Evolutionary conservation across 2,888 invertebrate species (phyloP).

Genomic region (Himalopsyche japonica): DNA sequence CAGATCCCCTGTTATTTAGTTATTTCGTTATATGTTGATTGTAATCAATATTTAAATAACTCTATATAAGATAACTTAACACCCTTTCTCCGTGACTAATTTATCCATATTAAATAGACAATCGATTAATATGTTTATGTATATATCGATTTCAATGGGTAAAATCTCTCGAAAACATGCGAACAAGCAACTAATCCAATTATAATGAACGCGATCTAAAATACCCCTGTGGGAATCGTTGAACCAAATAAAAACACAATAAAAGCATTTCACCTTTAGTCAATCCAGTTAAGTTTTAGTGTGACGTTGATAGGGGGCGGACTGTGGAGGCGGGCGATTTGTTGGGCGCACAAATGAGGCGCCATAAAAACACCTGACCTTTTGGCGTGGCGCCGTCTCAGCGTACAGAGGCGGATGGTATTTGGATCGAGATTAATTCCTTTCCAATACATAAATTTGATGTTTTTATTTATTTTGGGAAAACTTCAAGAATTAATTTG

Average conservation of each 20-base stretch:
- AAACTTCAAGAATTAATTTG: background rate
- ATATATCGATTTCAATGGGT: too few relatives aligned
- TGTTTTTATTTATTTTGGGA: background rate
- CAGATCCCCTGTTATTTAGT: too few relatives aligned
- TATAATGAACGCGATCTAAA: background rate
- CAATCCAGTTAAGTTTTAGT: constrained; percentile 1
- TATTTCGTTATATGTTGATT: too few relatives aligned
- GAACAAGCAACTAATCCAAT: background rate
- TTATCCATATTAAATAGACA: too few relatives aligned
- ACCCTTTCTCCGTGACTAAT: too few relatives aligned
- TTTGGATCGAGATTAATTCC: background rate
- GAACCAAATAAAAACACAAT: background rate
- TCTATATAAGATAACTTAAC: too few relatives aligned
- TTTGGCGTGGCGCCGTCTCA: background rate
- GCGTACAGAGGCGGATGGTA: background rate
- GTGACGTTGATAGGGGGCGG: constrained; percentile 1
- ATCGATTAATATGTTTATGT: too few relatives aligned
- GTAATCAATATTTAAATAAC: too few relatives aligned
- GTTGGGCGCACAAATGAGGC: background rate
- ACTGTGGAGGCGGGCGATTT: background rate
- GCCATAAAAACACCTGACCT: constrained; percentile 1
- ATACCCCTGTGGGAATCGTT: background rate
- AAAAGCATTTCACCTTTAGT: constrained; percentile 1
- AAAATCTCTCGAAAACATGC: background rate
- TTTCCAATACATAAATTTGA: background rate